A percentile compares a stretch with the other conserved stretches of the same genome.
These are phyloP conservation scores for Chascanopsetta lugubris DNA, from an alignment of 2,113 vertebrate genomes.

Conservation along the genomic window DNA sequence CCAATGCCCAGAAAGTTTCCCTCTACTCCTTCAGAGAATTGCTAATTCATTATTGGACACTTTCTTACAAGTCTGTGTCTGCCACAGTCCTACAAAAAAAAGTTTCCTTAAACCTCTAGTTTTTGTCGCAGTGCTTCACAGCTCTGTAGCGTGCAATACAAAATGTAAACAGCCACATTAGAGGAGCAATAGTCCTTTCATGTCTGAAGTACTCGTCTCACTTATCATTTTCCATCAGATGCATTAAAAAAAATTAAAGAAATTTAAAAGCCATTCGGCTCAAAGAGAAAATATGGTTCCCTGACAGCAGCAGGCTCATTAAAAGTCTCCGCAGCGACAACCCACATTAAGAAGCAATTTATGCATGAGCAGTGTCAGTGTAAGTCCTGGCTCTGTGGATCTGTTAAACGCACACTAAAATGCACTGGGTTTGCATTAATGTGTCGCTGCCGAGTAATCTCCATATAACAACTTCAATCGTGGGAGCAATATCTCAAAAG, in stretches of 20 bases:
- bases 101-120: slow-evolving; percentile 49
- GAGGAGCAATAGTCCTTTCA: slow-evolving; percentile 14
- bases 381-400: slow-evolving; percentile 3
- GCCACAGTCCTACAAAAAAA: slow-evolving; percentile 40
- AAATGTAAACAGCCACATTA: slow-evolving; percentile 24
- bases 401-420: slow-evolving; percentile 16
- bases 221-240: slow-evolving; percentile 41
- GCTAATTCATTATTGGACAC: slow-evolving; percentile 67
- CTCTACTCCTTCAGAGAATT: slow-evolving; percentile 55
- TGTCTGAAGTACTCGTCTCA: not conserved
- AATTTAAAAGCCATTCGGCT: slow-evolving; percentile 21
- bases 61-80: slow-evolving; percentile 52
- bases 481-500: slow-evolving; percentile 25
- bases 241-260: too few species aligned
- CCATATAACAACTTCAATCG: slow-evolving; percentile 32
- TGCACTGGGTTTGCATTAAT: not conserved
- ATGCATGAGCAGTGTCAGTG: slow-evolving; percentile 35
- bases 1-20: slow-evolving; percentile 69
- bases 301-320: slow-evolving; percentile 41
- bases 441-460: slow-evolving; percentile 24
- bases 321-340: slow-evolving; percentile 30
- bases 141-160: slow-evolving; percentile 12
- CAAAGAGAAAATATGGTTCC: slow-evolving; percentile 22
- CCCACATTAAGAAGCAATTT: slow-evolving; percentile 40
- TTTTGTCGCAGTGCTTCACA: slow-evolving; percentile 22